A percentile compares a stretch with the other conserved stretches of the same genome.
These are phyloP conservation scores for Fragum sueziense DNA, from an alignment of 2,888 invertebrate genomes.

Conservation along the genomic window DNA sequence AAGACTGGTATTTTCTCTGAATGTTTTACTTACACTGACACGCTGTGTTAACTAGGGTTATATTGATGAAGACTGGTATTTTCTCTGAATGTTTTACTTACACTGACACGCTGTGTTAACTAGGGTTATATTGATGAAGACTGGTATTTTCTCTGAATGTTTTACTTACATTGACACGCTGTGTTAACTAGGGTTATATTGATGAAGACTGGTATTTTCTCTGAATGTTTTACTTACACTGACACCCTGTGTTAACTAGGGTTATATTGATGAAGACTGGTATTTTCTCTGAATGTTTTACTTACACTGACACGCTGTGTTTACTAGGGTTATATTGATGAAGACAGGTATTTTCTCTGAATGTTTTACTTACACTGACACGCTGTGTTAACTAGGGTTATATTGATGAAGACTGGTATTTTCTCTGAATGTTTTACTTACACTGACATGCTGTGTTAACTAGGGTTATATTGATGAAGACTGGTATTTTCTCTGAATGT, in stretches of 20 bases:
- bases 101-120: conserved; percentile 84
- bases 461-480: conserved; percentile 84
- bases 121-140: conserved; percentile 84
- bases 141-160: conserved; percentile 84
- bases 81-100: conserved; percentile 84
- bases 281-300: conserved; percentile 84
- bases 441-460: conserved; percentile 84
- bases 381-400: conserved; percentile 83
- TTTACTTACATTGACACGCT: conserved; percentile 84
- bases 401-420: conserved; percentile 84
- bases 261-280: conserved; percentile 84
- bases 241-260: conserved; percentile 83
- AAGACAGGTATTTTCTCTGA: conserved; percentile 84
- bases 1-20: conserved; percentile 84
- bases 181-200: conserved; percentile 84
- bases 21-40: conserved; percentile 85
- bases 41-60: conserved; percentile 83
- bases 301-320: conserved; percentile 84
- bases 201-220: conserved; percentile 84
- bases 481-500: conserved; percentile 84
- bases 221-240: conserved; percentile 85
- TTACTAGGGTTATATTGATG: conserved; percentile 84
- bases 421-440: conserved; percentile 84
- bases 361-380: conserved; percentile 85
- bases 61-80: conserved; percentile 84